These are phyloP conservation scores for Drosophila parabipectinata DNA, from an alignment of 1,140 invertebrate species.

Conservation along the genomic window DNA sequence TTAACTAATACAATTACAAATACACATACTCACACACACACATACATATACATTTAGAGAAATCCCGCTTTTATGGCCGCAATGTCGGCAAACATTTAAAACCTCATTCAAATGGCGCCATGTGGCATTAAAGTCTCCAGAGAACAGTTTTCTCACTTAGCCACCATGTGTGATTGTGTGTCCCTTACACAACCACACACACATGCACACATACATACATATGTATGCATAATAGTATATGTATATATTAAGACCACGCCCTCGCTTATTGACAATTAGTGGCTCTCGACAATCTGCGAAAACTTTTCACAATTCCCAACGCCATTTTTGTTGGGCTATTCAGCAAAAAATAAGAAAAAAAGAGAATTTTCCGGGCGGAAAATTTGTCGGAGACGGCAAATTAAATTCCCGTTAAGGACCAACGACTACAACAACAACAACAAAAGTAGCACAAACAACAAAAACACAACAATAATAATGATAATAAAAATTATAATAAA, in stretches of 20 bases:
- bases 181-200: not conserved
- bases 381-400: constrained; percentile 37
- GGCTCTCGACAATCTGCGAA: constrained; percentile 46
- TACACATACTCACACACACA: constrained; percentile 14
- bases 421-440: constrained; percentile 2
- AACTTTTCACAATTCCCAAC: constrained; percentile 34
- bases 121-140: constrained; percentile 40
- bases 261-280: constrained; percentile 52
- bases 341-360: not conserved
- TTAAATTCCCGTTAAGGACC: constrained; percentile 49
- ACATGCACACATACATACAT: not conserved
- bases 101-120: constrained; percentile 48
- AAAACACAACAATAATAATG: constrained; percentile 21
- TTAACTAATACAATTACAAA: not conserved
- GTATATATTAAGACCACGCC: constrained; percentile 12
- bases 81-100: constrained; percentile 54
- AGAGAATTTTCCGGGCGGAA: constrained; percentile 5
- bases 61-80: constrained; percentile 30
- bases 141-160: constrained; percentile 17
- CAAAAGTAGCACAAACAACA: too few relatives aligned
- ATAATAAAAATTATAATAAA: constrained; percentile 56
- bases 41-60: not conserved
- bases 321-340: constrained; percentile 8
- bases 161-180: constrained; percentile 15
- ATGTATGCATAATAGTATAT: not conserved